Percentiles rank a stretch among this genome's conserved stretches.
Conservation (phyloP, 64 coral and sea anemone species). For the Porites lutea region DNA sequence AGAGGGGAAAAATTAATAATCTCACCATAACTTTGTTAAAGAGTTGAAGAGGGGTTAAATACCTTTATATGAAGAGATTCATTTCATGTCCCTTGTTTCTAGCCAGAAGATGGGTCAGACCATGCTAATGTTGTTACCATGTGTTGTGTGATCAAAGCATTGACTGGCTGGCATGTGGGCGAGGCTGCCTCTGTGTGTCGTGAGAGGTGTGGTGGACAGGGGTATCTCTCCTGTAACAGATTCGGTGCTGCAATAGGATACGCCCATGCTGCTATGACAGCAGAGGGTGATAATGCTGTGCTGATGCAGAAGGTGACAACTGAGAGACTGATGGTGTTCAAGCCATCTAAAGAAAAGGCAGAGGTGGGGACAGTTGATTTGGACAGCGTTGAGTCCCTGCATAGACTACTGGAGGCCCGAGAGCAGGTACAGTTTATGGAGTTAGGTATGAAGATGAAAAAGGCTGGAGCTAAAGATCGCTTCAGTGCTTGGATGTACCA, state of each 20-base stretch:
- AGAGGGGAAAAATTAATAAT: too few relatives aligned
- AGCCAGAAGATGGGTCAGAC: slow-evolving; percentile 79
- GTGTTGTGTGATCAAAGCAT: slow-evolving; percentile 95
- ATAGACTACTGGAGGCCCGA: slow-evolving; percentile 67
- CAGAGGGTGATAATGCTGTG: slow-evolving; percentile 92
- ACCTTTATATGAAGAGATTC: background rate
- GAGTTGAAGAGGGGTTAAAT: too few relatives aligned
- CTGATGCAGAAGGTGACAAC: slow-evolving; percentile 96
- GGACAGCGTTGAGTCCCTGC: slow-evolving; percentile 59
- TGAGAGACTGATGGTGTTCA: slow-evolving; percentile 76
- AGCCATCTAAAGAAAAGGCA: slow-evolving; percentile 53
- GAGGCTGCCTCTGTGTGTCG: slow-evolving; percentile 74
- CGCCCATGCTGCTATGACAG: slow-evolving; percentile 90
- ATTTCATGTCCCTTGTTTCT: background rate
- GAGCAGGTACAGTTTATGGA: slow-evolving; percentile 78
- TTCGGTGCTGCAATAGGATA: slow-evolving; percentile 74
- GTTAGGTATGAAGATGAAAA: slow-evolving; percentile 80
- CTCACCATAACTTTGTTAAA: too few relatives aligned
- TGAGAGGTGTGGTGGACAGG: slow-evolving; percentile 89
- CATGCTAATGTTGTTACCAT: slow-evolving; percentile 80
- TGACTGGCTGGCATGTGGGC: slow-evolving; percentile 84
- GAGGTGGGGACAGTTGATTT: slow-evolving; percentile 53
- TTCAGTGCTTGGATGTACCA: slow-evolving; percentile 91
- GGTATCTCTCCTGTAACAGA: slow-evolving; percentile 88
- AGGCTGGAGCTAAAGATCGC: slow-evolving; percentile 69